Conservation (phyloP, 2,797 vertebrate species). For the Gallinago nigripennis region DNA sequence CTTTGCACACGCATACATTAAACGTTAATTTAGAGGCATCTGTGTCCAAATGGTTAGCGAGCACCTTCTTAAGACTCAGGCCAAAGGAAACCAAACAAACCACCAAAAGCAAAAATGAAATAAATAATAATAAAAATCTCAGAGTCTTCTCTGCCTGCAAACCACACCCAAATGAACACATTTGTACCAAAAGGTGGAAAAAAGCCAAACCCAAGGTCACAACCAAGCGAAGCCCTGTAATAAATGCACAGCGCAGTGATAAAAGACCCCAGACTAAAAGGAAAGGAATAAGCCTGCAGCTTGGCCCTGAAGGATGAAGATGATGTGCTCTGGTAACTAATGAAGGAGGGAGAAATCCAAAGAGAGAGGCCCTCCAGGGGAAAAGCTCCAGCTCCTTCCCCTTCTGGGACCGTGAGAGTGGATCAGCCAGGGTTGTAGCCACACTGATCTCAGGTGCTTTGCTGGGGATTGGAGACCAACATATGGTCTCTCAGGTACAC, state of each 20-base stretch:
- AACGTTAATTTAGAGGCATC: slow-evolving; percentile 51
- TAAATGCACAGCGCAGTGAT: not conserved
- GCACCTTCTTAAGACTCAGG: not conserved
- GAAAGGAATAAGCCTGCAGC: not conserved
- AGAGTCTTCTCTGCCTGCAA: not conserved
- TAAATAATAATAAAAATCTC: not conserved
- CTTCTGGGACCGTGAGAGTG: not conserved
- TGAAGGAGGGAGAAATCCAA: slow-evolving; percentile 12
- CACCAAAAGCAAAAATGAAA: not conserved
- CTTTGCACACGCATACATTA: slow-evolving; percentile 40
- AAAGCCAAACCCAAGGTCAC: not conserved
- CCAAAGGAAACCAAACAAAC: not conserved
- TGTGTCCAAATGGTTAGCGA: slow-evolving; percentile 1
- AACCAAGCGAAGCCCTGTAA: not conserved
- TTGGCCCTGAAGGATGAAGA: slow-evolving; percentile 31
- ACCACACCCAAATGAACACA: not conserved
- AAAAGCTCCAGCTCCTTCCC: not conserved
- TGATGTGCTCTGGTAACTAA: slow-evolving; percentile 54
- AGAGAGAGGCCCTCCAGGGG: not conserved
- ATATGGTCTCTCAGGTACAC: slow-evolving; percentile 57
- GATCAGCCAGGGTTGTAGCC: not conserved
- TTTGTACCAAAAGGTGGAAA: not conserved
- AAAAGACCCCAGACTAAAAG: slow-evolving; percentile 2
- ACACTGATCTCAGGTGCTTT: slow-evolving; percentile 12
- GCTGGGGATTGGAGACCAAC: not conserved